Percentiles rank a stretch among this genome's conserved stretches.
Conservation (phyloP, 2,797 vertebrate genomes). For the Champsocephalus esox region DNA sequence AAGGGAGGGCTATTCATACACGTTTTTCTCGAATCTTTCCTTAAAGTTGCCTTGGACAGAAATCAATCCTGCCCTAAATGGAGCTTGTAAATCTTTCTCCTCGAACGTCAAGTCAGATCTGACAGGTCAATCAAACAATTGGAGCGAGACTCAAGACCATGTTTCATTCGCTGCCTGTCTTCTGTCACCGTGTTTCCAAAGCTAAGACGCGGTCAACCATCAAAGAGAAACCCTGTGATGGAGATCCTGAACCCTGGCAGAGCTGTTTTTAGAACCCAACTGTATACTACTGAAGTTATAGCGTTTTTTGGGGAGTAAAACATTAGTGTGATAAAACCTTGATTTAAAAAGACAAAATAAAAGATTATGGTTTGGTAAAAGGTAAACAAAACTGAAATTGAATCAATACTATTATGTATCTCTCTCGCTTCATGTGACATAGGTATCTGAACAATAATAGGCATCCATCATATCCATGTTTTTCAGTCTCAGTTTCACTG, state of each 20-base stretch:
- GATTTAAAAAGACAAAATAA: background rate
- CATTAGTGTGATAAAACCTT: background rate
- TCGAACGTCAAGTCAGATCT: conserved; percentile 32
- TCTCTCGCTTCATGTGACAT: accelerated
- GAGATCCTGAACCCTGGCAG: background rate
- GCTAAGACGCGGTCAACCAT: background rate
- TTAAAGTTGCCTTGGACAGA: conserved; percentile 38
- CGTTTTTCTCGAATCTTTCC: conserved; percentile 30
- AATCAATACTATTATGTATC: background rate
- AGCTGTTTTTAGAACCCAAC: background rate
- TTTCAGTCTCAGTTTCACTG: conserved; percentile 9
- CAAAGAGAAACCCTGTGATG: background rate
- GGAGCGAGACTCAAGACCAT: conserved; percentile 12
- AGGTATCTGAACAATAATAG: background rate
- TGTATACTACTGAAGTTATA: background rate
- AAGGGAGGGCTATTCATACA: background rate
- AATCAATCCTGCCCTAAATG: conserved; percentile 65
- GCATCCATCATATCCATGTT: background rate
- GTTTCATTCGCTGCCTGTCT: conserved; percentile 29
- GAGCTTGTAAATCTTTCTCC: conserved; percentile 63
- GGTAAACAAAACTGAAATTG: background rate
- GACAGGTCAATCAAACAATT: conserved; percentile 59
- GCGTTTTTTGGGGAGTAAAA: background rate
- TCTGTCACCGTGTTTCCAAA: conserved; percentile 2
- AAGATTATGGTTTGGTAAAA: background rate